Evolutionary conservation across 2,888 invertebrate species (phyloP).

Genomic region (Chymomyza caudatula): DNA sequence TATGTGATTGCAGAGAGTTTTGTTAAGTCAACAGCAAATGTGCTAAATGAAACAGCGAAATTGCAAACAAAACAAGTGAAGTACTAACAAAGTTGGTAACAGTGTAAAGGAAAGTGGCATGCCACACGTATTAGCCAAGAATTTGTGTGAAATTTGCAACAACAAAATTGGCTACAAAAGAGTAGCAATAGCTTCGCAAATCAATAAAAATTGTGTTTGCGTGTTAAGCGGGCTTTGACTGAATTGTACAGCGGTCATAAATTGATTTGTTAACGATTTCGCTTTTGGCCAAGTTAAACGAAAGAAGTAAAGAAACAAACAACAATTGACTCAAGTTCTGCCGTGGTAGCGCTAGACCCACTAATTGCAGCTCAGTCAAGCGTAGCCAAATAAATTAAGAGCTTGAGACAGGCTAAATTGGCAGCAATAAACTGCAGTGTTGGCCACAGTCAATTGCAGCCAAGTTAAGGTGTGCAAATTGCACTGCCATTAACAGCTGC

Average conservation of each 20-base stretch:
- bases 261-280: slow-evolving; percentile 51
- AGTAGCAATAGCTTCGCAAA: slow-evolving; percentile 26
- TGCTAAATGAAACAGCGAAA: slow-evolving; percentile 63
- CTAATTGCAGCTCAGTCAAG: slow-evolving; percentile 8
- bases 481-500: slow-evolving; percentile 51
- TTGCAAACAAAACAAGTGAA: slow-evolving; percentile 40
- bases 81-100: slow-evolving; percentile 5
- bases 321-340: not conserved
- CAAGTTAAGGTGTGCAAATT: slow-evolving; percentile 41
- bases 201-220: slow-evolving; percentile 60
- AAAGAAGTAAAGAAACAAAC: not conserved
- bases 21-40: slow-evolving; percentile 58
- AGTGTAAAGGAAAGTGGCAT: not conserved
- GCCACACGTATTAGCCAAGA: not conserved
- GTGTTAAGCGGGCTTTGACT: slow-evolving; percentile 54
- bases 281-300: slow-evolving; percentile 18
- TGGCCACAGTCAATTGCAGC: slow-evolving; percentile 39
- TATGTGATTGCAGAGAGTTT: not conserved
- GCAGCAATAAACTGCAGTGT: not conserved
- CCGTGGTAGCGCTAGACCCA: not conserved
- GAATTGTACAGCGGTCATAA: slow-evolving; percentile 8
- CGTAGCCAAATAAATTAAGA: slow-evolving; percentile 34
- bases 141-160: slow-evolving; percentile 6
- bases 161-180: slow-evolving; percentile 8
- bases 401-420: slow-evolving; percentile 21